Percentiles rank a stretch among this genome's conserved stretches.
phyloP scores from a whole-genome alignment of 1,140 invertebrate genomes.

The Archivesica marissinica region DNA sequence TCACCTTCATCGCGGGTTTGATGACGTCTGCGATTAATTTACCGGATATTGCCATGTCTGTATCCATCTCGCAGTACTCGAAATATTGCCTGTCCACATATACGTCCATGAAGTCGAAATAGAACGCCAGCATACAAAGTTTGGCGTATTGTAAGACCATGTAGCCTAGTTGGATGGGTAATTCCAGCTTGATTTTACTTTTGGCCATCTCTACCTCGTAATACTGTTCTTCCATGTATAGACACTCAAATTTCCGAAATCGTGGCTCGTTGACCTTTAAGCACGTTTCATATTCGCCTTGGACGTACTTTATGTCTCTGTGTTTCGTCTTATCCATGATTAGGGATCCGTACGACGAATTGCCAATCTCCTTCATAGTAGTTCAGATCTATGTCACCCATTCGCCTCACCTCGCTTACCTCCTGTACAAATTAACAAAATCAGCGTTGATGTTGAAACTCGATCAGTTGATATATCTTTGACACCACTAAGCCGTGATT shows the following conservation, averaged over 20 bases:
- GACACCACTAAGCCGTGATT: constrained; percentile 46
- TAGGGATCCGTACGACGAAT: constrained; percentile 51
- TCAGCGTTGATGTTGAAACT: constrained; percentile 40
- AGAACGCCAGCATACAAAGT: constrained; percentile 66
- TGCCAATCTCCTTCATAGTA: constrained; percentile 56
- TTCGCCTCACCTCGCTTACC: constrained; percentile 46
- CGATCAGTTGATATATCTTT: constrained; percentile 52
- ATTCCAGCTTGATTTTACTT: constrained; percentile 5
- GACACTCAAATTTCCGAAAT: constrained; percentile 22
- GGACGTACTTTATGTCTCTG: background rate
- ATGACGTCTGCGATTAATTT: background rate
- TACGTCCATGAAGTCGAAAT: constrained; percentile 64
- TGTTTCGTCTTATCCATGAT: constrained; percentile 55
- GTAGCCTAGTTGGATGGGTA: constrained; percentile 64
- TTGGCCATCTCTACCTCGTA: constrained; percentile 39
- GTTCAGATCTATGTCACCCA: constrained; percentile 37
- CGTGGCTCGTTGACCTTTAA: constrained; percentile 24
- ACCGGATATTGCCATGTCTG: constrained; percentile 62
- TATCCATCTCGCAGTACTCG: constrained; percentile 67
- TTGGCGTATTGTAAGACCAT: constrained; percentile 66
- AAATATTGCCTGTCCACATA: constrained; percentile 53
- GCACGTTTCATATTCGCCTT: constrained; percentile 21
- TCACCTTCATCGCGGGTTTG: background rate
- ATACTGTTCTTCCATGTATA: constrained; percentile 23
- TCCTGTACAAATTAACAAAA: constrained; percentile 31